phyloP scores from a whole-genome alignment of 2,113 vertebrate genomes.

The Suricata suricatta region DNA sequence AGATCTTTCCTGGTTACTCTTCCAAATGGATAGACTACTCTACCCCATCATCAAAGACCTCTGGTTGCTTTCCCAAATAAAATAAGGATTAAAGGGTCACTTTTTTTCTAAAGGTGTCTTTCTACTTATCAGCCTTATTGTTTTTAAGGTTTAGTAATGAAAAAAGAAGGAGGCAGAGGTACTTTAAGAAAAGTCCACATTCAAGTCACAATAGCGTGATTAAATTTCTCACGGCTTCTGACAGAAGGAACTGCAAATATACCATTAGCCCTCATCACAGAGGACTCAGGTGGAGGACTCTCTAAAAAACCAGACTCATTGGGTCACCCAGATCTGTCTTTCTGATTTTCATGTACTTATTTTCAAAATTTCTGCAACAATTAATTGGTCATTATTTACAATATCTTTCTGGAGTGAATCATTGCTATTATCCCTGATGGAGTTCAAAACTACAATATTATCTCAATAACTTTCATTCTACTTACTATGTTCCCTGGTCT shows the following conservation, averaged over 20 bases:
- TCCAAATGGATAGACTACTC: neutral
- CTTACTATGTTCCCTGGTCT: neutral
- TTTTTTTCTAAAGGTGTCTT: neutral
- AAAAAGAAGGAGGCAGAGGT: neutral
- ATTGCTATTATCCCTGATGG: neutral
- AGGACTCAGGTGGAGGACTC: neutral
- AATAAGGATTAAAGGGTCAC: constrained; percentile 1
- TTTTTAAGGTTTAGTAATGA: neutral
- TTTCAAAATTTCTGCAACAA: constrained; percentile 51
- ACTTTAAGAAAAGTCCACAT: neutral
- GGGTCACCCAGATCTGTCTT: neutral
- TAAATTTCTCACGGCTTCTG: neutral
- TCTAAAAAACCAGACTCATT: neutral
- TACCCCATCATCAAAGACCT: neutral
- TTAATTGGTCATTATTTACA: constrained; percentile 54
- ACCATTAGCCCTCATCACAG: neutral
- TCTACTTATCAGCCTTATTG: neutral
- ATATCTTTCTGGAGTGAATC: neutral
- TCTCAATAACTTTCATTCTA: neutral
- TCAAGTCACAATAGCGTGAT: neutral
- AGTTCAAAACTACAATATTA: constrained; percentile 18
- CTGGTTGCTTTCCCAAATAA: constrained; percentile 37
- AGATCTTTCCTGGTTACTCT: neutral
- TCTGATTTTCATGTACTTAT: constrained; percentile 33
- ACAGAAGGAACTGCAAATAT: neutral